Percentiles rank a stretch among this genome's conserved stretches.
Evolutionary conservation across 1,140 invertebrate species (phyloP).

Genomic region (Tetragonula clypearis): DNA sequence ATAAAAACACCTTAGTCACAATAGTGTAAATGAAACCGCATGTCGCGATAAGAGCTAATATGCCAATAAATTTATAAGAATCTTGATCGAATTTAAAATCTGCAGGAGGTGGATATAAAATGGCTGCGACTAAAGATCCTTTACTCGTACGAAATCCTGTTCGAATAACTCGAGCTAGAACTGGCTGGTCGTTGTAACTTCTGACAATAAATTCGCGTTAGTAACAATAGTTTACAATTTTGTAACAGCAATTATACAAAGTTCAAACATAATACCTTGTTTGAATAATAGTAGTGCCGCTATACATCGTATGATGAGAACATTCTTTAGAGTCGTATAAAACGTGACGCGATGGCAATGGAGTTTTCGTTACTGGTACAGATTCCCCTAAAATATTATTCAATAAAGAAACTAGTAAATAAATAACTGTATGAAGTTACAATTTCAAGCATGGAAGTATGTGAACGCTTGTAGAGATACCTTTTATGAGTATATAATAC

Average conservation of each 20-base stretch:
- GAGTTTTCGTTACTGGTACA: slow-evolving; percentile 78
- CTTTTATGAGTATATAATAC: background rate
- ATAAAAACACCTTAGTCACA: slow-evolving; percentile 86
- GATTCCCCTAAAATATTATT: slow-evolving; percentile 74
- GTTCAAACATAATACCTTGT: slow-evolving; percentile 62
- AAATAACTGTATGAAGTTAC: background rate
- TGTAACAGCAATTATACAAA: background rate
- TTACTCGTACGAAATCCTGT: slow-evolving; percentile 95
- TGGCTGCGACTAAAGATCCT: slow-evolving; percentile 95
- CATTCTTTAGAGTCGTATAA: slow-evolving; percentile 77
- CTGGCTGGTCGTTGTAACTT: slow-evolving; percentile 87
- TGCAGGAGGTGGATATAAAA: slow-evolving; percentile 96
- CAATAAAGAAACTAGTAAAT: background rate
- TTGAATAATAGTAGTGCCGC: slow-evolving; percentile 80
- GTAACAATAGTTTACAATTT: background rate
- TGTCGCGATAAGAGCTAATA: slow-evolving; percentile 89
- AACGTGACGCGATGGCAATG: slow-evolving; percentile 71
- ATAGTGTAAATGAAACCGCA: slow-evolving; percentile 93
- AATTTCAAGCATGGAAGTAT: background rate
- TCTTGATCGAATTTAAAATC: slow-evolving; percentile 98
- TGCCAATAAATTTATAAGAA: slow-evolving; percentile 94
- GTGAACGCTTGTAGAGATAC: background rate
- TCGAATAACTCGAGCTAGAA: slow-evolving; percentile 87
- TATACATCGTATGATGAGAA: slow-evolving; percentile 78
- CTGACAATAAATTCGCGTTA: slow-evolving; percentile 81